Evolutionary conservation across 1,140 invertebrate genomes (phyloP).

Genomic region (Drosophila funebris): DNA sequence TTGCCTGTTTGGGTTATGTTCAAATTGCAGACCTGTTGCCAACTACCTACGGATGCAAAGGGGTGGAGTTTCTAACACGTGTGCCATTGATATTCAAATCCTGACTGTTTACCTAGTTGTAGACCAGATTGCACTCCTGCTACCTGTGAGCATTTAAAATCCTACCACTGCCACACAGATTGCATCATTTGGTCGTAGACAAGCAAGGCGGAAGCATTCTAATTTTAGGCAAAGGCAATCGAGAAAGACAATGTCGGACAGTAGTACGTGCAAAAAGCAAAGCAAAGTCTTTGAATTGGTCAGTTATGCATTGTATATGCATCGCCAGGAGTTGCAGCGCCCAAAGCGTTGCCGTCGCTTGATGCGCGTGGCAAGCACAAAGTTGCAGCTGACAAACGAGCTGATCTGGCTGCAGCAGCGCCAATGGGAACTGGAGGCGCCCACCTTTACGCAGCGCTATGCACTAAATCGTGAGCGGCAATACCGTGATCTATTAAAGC

Average conservation of each 20-base stretch:
- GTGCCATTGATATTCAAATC: constrained; percentile 13
- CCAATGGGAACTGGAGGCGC: constrained; percentile 44
- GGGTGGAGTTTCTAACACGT: not conserved
- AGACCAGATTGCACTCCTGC: not conserved
- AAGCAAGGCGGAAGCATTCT: constrained; percentile 28
- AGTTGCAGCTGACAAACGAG: constrained; percentile 64
- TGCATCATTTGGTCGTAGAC: constrained; percentile 61
- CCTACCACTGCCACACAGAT: constrained; percentile 39
- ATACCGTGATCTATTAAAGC: constrained; percentile 50
- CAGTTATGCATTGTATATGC: constrained; percentile 63
- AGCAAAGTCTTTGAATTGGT: constrained; percentile 14
- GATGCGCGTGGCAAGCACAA: constrained; percentile 58
- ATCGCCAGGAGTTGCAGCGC: constrained; percentile 54
- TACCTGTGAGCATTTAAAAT: constrained; percentile 61
- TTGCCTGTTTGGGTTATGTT: not conserved
- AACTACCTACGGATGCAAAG: not conserved
- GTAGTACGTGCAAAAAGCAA: not conserved
- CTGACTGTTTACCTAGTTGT: not conserved
- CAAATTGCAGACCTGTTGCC: not conserved
- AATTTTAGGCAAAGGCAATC: constrained; percentile 22
- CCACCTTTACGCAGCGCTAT: constrained; percentile 37
- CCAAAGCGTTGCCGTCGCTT: constrained; percentile 47
- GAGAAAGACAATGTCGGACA: constrained; percentile 30
- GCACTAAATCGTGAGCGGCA: constrained; percentile 50
- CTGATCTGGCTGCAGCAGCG: constrained; percentile 46